Conservation (phyloP, 53 echinoderm and acorn worm genomes). For the Henricia sp. region DNA sequence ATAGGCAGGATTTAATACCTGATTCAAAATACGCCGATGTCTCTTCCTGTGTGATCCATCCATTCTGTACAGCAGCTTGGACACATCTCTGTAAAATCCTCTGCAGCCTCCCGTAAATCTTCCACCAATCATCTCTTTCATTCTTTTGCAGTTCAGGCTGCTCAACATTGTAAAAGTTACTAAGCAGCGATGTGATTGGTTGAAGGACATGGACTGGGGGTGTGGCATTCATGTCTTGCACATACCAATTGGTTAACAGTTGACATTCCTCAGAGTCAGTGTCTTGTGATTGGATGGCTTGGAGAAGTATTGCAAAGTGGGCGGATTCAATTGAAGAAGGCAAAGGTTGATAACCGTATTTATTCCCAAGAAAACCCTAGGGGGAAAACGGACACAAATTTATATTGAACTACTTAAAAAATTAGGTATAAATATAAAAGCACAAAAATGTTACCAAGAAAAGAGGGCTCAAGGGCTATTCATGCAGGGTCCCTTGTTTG, state of each 20-base stretch:
- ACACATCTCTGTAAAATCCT: conserved; percentile 66
- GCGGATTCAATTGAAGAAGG: conserved; percentile 27
- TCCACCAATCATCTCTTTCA: conserved; percentile 59
- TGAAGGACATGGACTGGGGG: conserved; percentile 58
- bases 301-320: conserved; percentile 37
- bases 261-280: not conserved
- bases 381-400: not conserved
- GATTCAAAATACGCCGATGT: conserved; percentile 70
- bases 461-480: too few species aligned
- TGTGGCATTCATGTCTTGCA: conserved; percentile 47
- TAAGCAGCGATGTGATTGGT: conserved; percentile 60
- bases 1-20: conserved; percentile 32
- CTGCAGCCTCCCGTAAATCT: conserved; percentile 63
- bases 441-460: too few species aligned
- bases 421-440: too few species aligned
- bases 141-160: conserved; percentile 44
- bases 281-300: conserved; percentile 35
- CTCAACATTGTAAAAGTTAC: conserved; percentile 47
- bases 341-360: conserved; percentile 68
- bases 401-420: too few species aligned
- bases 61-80: conserved; percentile 50
- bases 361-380: conserved; percentile 64
- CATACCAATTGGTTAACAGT: conserved; percentile 43
- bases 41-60: conserved; percentile 65
- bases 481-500: too few species aligned